These are phyloP conservation scores for Ptychoptera albimana DNA, from an alignment of 2,888 invertebrate genomes.

Conservation along the genomic window DNA sequence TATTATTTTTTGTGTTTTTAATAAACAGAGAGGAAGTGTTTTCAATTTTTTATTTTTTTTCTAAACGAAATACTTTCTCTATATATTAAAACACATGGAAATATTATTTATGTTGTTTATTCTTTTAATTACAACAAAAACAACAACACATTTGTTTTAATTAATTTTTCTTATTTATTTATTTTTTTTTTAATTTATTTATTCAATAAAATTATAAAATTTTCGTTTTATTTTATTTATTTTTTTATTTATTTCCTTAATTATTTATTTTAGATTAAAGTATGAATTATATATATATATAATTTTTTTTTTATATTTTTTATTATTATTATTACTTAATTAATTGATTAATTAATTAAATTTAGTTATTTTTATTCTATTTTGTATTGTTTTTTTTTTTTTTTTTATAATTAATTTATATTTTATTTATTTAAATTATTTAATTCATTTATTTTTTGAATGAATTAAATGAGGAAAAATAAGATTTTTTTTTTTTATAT, in stretches of 20 bases:
- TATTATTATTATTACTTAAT: no score
- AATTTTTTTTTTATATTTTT: slow-evolving; percentile 5
- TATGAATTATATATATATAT: slow-evolving; percentile 26
- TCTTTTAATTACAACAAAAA: no score
- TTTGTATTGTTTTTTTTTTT: neutral
- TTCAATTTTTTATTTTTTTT: no score
- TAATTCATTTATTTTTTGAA: slow-evolving; percentile 1
- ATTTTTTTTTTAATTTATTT: no score
- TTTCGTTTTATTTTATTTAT: neutral
- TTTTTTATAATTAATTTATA: neutral
- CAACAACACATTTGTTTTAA: no score
- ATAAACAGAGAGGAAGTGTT: no score
- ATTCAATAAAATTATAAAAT: no score
- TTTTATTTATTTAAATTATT: neutral
- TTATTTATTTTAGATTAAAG: slow-evolving; percentile 8
- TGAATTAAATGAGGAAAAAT: slow-evolving; percentile 5
- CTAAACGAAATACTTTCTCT: no score
- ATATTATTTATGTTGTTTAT: no score
- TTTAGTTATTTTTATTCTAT: slow-evolving; percentile 7
- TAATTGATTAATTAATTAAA: slow-evolving; percentile 5
- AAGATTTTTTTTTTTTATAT: slow-evolving; percentile 1
- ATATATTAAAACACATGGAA: no score
- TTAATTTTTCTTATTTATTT: no score
- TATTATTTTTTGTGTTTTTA: no score
- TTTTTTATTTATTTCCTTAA: slow-evolving; percentile 2